phyloP scores from a whole-genome alignment of 2,113 vertebrate species.

The Tenebrosternarchus preto region DNA sequence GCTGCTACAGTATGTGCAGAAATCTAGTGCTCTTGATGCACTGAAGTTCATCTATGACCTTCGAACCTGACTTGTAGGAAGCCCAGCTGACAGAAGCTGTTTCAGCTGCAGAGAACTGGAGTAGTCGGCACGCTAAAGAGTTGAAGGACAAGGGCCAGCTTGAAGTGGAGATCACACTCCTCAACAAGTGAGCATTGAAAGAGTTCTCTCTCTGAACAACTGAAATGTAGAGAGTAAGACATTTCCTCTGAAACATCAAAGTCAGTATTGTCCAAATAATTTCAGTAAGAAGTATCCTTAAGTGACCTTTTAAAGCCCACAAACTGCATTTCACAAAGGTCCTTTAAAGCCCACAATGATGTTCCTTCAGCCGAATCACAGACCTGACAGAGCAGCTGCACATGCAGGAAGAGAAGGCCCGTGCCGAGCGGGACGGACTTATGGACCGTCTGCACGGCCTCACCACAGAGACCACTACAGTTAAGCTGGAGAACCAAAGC shows the following conservation, averaged over 20 bases:
- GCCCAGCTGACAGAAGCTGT: constrained; percentile 74
- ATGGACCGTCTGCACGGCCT: constrained; percentile 77
- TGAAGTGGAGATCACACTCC: constrained; percentile 78
- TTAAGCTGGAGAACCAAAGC: constrained; percentile 83
- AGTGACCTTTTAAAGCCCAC: too few species aligned
- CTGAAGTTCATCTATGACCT: background rate
- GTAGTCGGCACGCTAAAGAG: constrained; percentile 75
- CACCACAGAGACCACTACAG: constrained; percentile 71
- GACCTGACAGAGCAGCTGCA: constrained; percentile 80
- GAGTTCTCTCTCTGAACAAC: too few species aligned
- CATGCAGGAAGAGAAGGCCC: constrained; percentile 74
- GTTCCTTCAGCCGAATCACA: constrained; percentile 73
- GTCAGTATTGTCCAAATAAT: too few species aligned
- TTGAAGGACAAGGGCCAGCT: constrained; percentile 82
- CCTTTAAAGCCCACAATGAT: background rate
- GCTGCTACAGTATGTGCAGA: too few species aligned
- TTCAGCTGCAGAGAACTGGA: constrained; percentile 81
- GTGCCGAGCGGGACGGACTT: constrained; percentile 74
- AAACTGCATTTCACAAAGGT: background rate
- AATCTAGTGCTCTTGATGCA: background rate
- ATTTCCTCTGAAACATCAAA: too few species aligned
- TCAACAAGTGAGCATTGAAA: constrained; percentile 79
- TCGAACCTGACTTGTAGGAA: constrained; percentile 71
- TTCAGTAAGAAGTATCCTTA: too few species aligned
- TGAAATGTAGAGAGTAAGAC: background rate